Conservation (phyloP, 2,113 vertebrate genomes). For the Macrotis lagotis region DNA sequence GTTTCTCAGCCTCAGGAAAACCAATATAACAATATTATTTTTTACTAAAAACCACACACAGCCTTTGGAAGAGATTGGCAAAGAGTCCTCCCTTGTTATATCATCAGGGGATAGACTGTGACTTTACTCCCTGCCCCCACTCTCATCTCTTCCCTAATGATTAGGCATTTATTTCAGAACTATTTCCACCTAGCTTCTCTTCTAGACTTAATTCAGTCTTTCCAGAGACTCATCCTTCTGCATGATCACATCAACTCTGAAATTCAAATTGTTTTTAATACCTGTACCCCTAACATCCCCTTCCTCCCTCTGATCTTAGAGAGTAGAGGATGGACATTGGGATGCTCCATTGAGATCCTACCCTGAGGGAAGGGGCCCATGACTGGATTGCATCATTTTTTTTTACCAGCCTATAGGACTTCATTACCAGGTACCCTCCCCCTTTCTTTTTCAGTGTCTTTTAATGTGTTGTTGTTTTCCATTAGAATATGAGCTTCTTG, state of each 20-base stretch:
- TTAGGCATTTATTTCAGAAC: not conserved
- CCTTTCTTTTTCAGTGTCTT: not conserved
- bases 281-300: too few species aligned
- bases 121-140: too few species aligned
- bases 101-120: not conserved
- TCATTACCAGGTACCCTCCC: not conserved
- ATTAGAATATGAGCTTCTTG: not conserved
- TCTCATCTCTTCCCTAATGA: not conserved
- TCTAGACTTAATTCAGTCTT: not conserved
- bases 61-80: not conserved
- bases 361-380: not conserved
- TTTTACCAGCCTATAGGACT: not conserved
- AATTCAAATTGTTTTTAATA: not conserved
- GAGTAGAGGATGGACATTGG: not conserved
- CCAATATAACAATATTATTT: constrained; percentile 22
- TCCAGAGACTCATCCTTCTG: not conserved
- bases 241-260: not conserved
- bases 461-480: not conserved
- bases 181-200: not conserved
- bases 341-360: not conserved
- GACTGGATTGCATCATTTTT: not conserved
- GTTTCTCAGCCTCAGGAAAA: constrained; percentile 40
- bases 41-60: constrained; percentile 26
- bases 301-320: not conserved
- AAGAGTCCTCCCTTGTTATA: not conserved